Evolutionary conservation across 2,797 vertebrate genomes (phyloP).

Genomic region (Karalla daura): DNA sequence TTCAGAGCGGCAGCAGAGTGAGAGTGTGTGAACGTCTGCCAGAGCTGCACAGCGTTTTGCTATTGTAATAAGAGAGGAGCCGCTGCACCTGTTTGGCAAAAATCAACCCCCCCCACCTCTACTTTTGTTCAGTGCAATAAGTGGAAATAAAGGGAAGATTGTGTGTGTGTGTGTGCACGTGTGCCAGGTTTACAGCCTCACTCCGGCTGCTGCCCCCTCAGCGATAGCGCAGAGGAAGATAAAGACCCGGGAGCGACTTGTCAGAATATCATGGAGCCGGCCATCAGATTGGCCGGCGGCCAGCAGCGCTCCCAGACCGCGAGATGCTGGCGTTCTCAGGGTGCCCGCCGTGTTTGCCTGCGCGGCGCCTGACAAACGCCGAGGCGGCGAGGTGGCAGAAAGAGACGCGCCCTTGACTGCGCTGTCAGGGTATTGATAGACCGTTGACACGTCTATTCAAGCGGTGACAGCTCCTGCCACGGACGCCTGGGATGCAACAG

Average conservation of each 20-base stretch:
- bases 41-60: slow-evolving; percentile 3
- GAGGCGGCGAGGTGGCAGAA: slow-evolving; percentile 55
- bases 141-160: neutral
- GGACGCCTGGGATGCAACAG: slow-evolving; percentile 51
- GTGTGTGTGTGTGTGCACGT: slow-evolving; percentile 1
- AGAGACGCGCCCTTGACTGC: slow-evolving; percentile 55
- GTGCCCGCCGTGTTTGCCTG: slow-evolving; percentile 45
- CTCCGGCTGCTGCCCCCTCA: neutral
- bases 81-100: neutral
- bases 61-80: neutral
- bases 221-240: slow-evolving; percentile 8
- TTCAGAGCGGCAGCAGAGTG: slow-evolving; percentile 16
- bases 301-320: slow-evolving; percentile 29
- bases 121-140: slow-evolving; percentile 6
- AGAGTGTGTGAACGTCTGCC: slow-evolving; percentile 15
- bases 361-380: slow-evolving; percentile 47
- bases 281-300: slow-evolving; percentile 25
- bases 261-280: slow-evolving; percentile 30
- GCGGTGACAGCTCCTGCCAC: slow-evolving; percentile 58
- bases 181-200: slow-evolving; percentile 4
- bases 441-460: slow-evolving; percentile 67
- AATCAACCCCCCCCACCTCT: neutral
- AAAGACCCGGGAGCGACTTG: slow-evolving; percentile 27
- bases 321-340: slow-evolving; percentile 39
- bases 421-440: slow-evolving; percentile 67